Base-by-base conservation (phyloP, 2,888 invertebrate species). In the Drosophila barbarae region DNA sequence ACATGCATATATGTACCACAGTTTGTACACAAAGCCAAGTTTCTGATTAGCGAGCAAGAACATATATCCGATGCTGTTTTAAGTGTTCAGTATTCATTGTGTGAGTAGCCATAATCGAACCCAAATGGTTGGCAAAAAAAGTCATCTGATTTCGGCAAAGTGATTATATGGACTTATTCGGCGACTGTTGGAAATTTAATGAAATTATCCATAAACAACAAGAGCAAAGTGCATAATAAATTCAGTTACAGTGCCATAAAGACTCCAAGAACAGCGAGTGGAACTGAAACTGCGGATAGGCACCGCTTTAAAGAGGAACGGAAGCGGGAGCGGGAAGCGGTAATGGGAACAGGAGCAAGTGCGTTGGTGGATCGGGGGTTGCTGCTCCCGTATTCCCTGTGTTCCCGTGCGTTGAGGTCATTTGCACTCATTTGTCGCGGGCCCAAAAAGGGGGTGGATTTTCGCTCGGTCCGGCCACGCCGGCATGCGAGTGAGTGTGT, bases 371-470 rank as follows among this genome's bases (percentile, higher is more conserved):
- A 71, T 71, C 68, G 72, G 61, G 77, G 77, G 80, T 76, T 73
- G 73, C 60, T 73, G 79, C 65, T 73, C 35, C 66, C 52, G 61
- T 42, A 49, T 42, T 51, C 65, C 64, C 39, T 39, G 36, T 42
- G 41, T 39, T 56, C 58, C 57, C 15, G 42, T 38, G 67, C 42
- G 67, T 54, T 64, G 64, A 64, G 63, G 63, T 63, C 63, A 63
- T 63, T 63, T 63, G 63, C 63, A 63, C 66, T 63, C 63, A 63
- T 63, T 63, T 63, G 63, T 63, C 58, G 58, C 60, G 35, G 42
- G 61, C 65, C 78, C 65, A 52, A 73, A 63, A 66, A 82, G 79
- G 69, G 77, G 78, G 78, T 78, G 82, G 82, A 69, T 71, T 69
- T 76, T 72, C 44, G 50, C 59, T 72, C 56, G 70, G 41, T 52